Conservation (phyloP, 2,888 invertebrate genomes). For the Ischnura elegans region DNA sequence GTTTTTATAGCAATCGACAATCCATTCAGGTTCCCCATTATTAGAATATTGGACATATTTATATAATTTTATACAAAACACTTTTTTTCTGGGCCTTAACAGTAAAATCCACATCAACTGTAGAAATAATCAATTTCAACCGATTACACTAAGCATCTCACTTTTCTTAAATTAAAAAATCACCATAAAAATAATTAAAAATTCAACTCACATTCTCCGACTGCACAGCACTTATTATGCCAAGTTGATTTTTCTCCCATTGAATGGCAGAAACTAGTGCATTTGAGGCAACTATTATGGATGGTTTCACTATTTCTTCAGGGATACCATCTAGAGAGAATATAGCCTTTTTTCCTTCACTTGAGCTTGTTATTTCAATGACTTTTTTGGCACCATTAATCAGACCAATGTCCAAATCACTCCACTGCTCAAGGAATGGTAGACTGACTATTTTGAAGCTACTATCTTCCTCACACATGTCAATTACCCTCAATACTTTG, state of each 20-base stretch:
- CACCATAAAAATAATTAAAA: background rate
- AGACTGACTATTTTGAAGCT: background rate
- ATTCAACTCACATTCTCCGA: background rate
- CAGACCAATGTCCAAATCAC: background rate
- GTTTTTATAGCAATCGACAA: too few species aligned
- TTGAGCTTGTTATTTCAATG: constrained; percentile 1
- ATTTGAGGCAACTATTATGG: background rate
- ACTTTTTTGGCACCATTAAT: background rate
- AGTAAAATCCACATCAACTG: too few species aligned
- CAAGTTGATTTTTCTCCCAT: constrained; percentile 47
- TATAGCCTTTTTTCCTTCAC: constrained; percentile 30
- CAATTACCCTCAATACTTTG: constrained; percentile 30
- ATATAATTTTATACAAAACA: too few species aligned
- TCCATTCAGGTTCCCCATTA: too few species aligned
- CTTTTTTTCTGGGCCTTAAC: too few species aligned
- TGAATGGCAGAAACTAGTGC: background rate
- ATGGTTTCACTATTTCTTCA: background rate
- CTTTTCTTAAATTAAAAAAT: too few species aligned
- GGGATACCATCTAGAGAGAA: constrained; percentile 6
- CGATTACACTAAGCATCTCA: too few species aligned
- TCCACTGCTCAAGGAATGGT: constrained; percentile 29
- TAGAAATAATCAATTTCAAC: too few species aligned
- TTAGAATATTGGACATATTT: too few species aligned
- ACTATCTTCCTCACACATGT: constrained; percentile 16
- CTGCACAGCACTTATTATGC: background rate